Base-by-base conservation (phyloP, 2,113 vertebrate species). In the Nothobranchius kuhntae region DNA sequence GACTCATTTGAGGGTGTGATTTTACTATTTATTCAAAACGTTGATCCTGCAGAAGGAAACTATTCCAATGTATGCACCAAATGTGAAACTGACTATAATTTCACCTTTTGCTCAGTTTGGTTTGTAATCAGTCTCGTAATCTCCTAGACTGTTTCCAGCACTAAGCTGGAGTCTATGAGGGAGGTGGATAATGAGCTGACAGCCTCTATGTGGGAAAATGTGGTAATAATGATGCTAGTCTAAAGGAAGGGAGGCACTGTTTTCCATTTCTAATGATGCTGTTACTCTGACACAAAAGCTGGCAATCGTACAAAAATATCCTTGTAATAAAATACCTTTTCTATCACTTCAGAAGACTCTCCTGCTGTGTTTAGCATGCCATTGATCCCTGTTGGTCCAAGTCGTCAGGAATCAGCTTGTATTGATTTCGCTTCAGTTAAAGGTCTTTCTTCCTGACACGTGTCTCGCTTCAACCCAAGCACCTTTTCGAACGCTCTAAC, bases 401-500 rank as follows among this genome's bases (percentile, higher is more conserved):
- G 86, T 87, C 82, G 68, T 79, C 67, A 52, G 71, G 78, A 88
- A 89, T 89, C 89, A 86, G 75, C 79, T 67, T 45, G 30, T 71
- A 91, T 91, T 90, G 90, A 90, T 90, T 89, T 85, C 51, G 67
- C 82, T 88, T 91, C 85, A 82, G 76, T 60, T 78, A 71, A 82
- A 77, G 84, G 84, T 73, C 56, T 89, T 82, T 82, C 64, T 71
- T 75, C 81, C 71, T 85, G 71, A 79, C 86, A 81, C 71, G 50
- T 74, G 65, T 85, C 73, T 84, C 68, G 78, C 75, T 78, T 72
- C 70, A 65, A 50, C 54, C 69, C 14, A 52, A 69, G 56, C 65
- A 78, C 60, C 70, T 85, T 81, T 82, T 65, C 57, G 66, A 74
- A 71, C 62, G 63, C 30, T 61, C 44, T 59, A 69, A 78, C 71